A percentile compares a stretch with the other conserved stretches of the same genome.
phyloP scores from a whole-genome alignment of 2,113 vertebrate species.

The Anguilla rostrata region DNA sequence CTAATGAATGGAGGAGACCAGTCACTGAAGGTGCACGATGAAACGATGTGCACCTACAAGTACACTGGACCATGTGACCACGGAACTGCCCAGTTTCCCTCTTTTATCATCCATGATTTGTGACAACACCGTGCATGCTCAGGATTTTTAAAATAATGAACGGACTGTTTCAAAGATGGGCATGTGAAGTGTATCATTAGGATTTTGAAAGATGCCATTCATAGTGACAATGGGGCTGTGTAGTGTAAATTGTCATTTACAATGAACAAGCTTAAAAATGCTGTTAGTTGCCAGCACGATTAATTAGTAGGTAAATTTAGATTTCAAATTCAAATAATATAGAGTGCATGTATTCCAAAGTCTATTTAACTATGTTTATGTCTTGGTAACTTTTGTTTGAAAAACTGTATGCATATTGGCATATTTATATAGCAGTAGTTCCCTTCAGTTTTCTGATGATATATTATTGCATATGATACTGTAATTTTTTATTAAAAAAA shows the following conservation, averaged over 20 bases:
- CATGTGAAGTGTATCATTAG: background rate
- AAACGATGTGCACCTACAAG: background rate
- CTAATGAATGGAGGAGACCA: background rate
- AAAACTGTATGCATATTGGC: background rate
- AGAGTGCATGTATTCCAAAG: background rate
- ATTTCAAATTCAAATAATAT: background rate
- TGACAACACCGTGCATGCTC: background rate
- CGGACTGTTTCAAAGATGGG: background rate
- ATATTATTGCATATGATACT: too few relatives aligned
- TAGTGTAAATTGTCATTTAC: background rate
- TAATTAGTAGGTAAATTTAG: constrained; percentile 5
- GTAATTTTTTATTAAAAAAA: too few relatives aligned
- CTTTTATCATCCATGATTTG: background rate
- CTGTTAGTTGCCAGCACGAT: background rate
- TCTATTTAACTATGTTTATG: background rate
- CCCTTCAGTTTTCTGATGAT: too few relatives aligned
- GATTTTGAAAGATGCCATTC: background rate
- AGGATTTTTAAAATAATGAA: background rate
- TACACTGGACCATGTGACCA: background rate
- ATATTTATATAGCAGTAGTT: too few relatives aligned
- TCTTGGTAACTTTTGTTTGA: background rate
- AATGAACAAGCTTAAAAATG: background rate
- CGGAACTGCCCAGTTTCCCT: background rate
- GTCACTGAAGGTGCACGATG: background rate
- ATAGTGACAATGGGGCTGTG: background rate